Evolutionary conservation across 2,797 vertebrate genomes (phyloP).

Genomic region (Chrosomus eos): DNA sequence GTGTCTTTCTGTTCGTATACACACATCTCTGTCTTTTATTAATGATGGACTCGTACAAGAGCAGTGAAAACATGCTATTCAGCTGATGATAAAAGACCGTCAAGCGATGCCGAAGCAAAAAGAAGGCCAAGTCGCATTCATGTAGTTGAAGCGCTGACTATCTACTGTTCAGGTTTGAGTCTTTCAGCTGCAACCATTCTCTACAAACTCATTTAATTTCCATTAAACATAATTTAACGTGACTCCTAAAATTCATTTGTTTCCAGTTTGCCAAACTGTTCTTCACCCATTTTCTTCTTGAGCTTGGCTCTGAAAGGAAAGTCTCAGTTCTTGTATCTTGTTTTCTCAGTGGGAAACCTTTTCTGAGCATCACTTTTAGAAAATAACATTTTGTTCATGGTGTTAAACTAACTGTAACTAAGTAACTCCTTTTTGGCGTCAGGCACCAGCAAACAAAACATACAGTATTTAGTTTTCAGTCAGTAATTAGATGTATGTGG

Average conservation of each 20-base stretch:
- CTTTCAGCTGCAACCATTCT: slow-evolving; percentile 60
- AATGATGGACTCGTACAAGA: slow-evolving; percentile 56
- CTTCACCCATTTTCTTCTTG: slow-evolving; percentile 44
- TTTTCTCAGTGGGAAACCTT: not conserved
- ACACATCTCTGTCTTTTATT: slow-evolving; percentile 64
- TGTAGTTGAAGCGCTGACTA: slow-evolving; percentile 62
- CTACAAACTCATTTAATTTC: slow-evolving; percentile 57
- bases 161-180: slow-evolving; percentile 58
- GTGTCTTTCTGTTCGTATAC: slow-evolving; percentile 64
- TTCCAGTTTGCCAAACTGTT: slow-evolving; percentile 45
- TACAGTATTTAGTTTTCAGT: not conserved
- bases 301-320: slow-evolving; percentile 42
- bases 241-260: slow-evolving; percentile 39
- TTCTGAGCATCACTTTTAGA: not conserved
- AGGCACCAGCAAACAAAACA: too few species aligned
- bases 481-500: not conserved
- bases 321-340: slow-evolving; percentile 9
- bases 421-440: not conserved
- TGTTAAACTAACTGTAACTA: not conserved
- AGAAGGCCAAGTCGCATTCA: slow-evolving; percentile 75
- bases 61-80: slow-evolving; percentile 67
- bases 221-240: slow-evolving; percentile 49
- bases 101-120: slow-evolving; percentile 55
- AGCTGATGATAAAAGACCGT: slow-evolving; percentile 68
- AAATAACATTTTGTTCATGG: not conserved